These are phyloP conservation scores for Synanthedon myopaeformis DNA, from an alignment of 2,888 invertebrate species.

Conservation along the genomic window DNA sequence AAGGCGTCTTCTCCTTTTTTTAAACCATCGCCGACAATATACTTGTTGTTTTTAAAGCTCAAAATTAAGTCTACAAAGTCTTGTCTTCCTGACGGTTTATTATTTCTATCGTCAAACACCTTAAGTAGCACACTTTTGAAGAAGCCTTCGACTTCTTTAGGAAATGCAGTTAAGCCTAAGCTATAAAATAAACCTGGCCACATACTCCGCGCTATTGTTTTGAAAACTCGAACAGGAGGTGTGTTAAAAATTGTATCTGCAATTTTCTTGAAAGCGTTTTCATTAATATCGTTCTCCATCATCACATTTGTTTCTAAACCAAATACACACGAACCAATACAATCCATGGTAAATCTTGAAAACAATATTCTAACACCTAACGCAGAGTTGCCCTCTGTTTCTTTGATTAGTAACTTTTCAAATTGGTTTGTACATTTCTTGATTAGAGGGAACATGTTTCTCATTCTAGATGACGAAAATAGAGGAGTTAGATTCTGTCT, in stretches of 20 bases:
- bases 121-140: not conserved
- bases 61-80: not conserved
- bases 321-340: conserved; percentile 7
- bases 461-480: conserved; percentile 12
- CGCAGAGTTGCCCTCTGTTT: conserved; percentile 4
- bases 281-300: conserved; percentile 1
- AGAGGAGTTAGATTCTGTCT: conserved; percentile 15
- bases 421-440: conserved; percentile 11
- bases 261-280: conserved; percentile 20
- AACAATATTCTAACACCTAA: conserved; percentile 7
- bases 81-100: not conserved
- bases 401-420: conserved; percentile 7
- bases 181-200: conserved; percentile 40
- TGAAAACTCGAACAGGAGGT: conserved; percentile 19
- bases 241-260: conserved; percentile 25
- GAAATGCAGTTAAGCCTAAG: conserved; percentile 23
- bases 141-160: conserved; percentile 13
- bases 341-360: conserved; percentile 7
- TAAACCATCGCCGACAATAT: not conserved
- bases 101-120: not conserved
- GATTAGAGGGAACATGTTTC: conserved; percentile 17
- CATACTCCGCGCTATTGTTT: conserved; percentile 18
- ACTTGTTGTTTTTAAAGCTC: not conserved
- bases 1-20: not conserved
- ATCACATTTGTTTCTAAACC: conserved; percentile 6